These are phyloP conservation scores for Tryphoninae sp. DNA, from an alignment of 2,888 invertebrate genomes.

Conservation along the genomic window DNA sequence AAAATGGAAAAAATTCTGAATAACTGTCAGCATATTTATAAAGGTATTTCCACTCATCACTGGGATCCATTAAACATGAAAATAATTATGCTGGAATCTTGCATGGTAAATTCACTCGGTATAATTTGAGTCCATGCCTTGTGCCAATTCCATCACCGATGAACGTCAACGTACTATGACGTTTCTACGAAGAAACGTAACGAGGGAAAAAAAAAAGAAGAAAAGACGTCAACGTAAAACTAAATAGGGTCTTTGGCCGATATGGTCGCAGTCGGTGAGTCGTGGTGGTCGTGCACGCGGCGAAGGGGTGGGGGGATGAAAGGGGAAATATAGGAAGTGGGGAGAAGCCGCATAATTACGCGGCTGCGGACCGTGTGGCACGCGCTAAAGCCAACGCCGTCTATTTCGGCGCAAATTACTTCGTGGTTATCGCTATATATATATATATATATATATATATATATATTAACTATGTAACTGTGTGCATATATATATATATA, in stretches of 20 bases:
- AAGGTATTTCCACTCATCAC: no score
- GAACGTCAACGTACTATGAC: slow-evolving; percentile 1
- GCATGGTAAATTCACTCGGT: neutral
- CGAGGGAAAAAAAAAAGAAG: slow-evolving; percentile 17
- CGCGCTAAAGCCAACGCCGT: slow-evolving; percentile 66
- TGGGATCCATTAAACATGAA: no score
- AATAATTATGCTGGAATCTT: neutral
- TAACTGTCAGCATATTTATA: no score
- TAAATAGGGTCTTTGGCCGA: slow-evolving; percentile 54
- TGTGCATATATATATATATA: no score
- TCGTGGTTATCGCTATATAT: slow-evolving; percentile 55
- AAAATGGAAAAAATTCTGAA: no score
- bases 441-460: neutral
- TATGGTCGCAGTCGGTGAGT: slow-evolving; percentile 15
- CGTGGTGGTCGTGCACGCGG: slow-evolving; percentile 5
- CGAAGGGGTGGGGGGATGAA: slow-evolving; percentile 52
- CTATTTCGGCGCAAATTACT: slow-evolving; percentile 68
- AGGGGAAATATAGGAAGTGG: slow-evolving; percentile 62
- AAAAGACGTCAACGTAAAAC: slow-evolving; percentile 20
- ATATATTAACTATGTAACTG: no score
- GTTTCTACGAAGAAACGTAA: slow-evolving; percentile 13
- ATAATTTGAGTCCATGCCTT: neutral
- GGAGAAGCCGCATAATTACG: slow-evolving; percentile 72
- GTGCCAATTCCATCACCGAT: neutral
- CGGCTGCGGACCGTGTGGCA: slow-evolving; percentile 64